Evolutionary conservation across 2,888 invertebrate species (phyloP), one percentile per base, ranked within the genome.

Genomic region (Magallana nippona): DNA sequence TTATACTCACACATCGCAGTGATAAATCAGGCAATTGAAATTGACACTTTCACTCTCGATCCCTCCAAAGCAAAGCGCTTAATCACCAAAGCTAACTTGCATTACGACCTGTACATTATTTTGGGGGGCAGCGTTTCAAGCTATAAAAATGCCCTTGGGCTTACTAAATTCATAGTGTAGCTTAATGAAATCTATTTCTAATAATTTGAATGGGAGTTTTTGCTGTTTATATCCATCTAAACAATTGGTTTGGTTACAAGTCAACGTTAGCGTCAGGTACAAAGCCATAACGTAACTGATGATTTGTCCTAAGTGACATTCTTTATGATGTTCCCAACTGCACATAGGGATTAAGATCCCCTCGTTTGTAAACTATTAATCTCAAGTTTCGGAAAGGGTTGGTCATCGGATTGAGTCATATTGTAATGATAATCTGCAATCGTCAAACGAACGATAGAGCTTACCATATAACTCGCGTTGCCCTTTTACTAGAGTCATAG

Each of bases 11-110:
- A 57, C 71, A n/a, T 17, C 10, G 57, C 22, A 2, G 58, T 15
- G 32, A 80, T 80, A 56, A 80, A 80, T 80, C 80, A 80, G 22
- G 57, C 19, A 32, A 32, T 22, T 71, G 27, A 71, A 71, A 13
- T 8, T 71, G 71, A 71, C 71, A 71, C 71, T 71, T 27, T 71
- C 27, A 22, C 71, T 71, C 60, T 60, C 60, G n/a, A 60, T n/a
- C 8, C 17, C 60, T n/a, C 1, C 44, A 44, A 44, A 44, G 44
- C 44, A 44, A 44, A 44, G 44, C n/a, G 60, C 17, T n/a, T n/a
- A 60, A 60, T 71, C 27, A 22, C 22, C 15, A 15, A 32, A 13
- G 22, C 32, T 11, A 71, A 27, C 15, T 13, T 71, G 27, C 15
- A 27, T 27, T 27, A 32, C 15, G 27, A 71, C 32, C 3, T 71